Evolutionary conservation across 1,140 invertebrate genomes (phyloP).

Genomic region (Tetraneura akinire): DNA sequence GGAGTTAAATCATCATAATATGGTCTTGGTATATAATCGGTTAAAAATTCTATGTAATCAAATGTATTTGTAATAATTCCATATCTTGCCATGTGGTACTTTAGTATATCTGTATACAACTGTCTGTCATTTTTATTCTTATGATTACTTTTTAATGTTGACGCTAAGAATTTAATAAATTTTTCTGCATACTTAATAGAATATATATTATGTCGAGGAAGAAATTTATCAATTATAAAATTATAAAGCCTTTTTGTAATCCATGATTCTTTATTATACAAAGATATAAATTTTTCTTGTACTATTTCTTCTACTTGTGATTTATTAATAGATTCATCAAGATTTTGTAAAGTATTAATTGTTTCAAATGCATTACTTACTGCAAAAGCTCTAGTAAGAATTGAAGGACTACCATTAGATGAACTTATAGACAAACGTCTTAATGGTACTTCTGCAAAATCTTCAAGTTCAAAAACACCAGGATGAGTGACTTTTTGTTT

Average conservation of each 20-base stretch:
- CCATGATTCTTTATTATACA: constrained; percentile 43
- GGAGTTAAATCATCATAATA: constrained; percentile 29
- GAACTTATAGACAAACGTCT: neutral
- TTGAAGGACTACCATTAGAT: neutral
- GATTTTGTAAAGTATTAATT: neutral
- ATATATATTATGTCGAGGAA: constrained; percentile 29
- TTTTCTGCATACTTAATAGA: constrained; percentile 21
- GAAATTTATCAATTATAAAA: constrained; percentile 2
- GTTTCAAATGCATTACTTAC: neutral
- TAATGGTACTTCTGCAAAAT: neutral
- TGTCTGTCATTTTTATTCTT: neutral
- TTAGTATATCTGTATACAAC: constrained; percentile 1
- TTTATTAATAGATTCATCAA: neutral
- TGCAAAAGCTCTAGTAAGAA: constrained; percentile 9
- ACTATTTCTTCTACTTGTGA: constrained; percentile 3
- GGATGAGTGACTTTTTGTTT: constrained; percentile 12
- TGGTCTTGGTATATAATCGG: constrained; percentile 11
- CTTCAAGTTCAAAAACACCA: neutral
- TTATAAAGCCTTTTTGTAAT: constrained; percentile 29
- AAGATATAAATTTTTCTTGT: constrained; percentile 7
- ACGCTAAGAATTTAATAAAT: constrained; percentile 24
- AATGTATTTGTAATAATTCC: constrained; percentile 16
- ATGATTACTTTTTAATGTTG: neutral
- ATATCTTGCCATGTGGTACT: constrained; percentile 33
- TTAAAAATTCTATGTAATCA: constrained; percentile 36